Conservation (phyloP, 2,113 vertebrate species). For the Hydrochoerus hydrochaeris region DNA sequence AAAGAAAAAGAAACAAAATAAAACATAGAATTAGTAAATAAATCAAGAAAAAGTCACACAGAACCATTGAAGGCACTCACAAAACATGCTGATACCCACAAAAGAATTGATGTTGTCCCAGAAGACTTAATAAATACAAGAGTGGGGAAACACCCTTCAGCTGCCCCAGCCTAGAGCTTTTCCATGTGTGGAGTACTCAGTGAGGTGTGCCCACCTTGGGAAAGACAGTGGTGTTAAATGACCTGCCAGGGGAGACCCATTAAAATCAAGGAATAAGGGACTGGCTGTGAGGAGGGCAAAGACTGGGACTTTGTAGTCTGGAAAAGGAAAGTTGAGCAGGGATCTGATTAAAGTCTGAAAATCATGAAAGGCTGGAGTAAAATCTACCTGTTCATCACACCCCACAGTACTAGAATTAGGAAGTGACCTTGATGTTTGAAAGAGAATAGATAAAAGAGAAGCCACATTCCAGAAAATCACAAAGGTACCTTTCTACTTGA, state of each 20-base stretch:
- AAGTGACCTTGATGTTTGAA: slow-evolving; percentile 64
- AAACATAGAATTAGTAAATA: not conserved
- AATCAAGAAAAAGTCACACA: slow-evolving; percentile 6
- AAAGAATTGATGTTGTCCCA: not conserved
- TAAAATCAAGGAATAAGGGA: not conserved
- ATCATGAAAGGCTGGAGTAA: slow-evolving; percentile 59
- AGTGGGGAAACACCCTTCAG: not conserved
- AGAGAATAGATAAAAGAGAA: slow-evolving; percentile 55
- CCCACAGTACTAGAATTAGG: slow-evolving; percentile 25
- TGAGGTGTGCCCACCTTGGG: not conserved
- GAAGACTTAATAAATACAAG: not conserved
- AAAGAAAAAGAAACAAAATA: not conserved
- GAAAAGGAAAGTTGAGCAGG: slow-evolving; percentile 11
- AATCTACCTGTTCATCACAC: not conserved
- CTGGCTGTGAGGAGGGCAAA: not conserved
- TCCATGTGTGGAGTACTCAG: not conserved
- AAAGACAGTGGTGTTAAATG: not conserved
- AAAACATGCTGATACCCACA: not conserved
- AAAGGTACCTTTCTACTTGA: slow-evolving; percentile 57
- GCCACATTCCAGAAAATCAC: not conserved
- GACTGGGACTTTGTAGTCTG: slow-evolving; percentile 51
- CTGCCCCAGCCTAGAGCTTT: not conserved
- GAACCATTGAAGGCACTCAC: not conserved
- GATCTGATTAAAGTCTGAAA: slow-evolving; percentile 65
- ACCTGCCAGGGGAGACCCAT: not conserved